Evolutionary conservation across 2,888 invertebrate species (phyloP), one percentile per base, ranked within the genome.

Genomic region (Elegia similella): DNA sequence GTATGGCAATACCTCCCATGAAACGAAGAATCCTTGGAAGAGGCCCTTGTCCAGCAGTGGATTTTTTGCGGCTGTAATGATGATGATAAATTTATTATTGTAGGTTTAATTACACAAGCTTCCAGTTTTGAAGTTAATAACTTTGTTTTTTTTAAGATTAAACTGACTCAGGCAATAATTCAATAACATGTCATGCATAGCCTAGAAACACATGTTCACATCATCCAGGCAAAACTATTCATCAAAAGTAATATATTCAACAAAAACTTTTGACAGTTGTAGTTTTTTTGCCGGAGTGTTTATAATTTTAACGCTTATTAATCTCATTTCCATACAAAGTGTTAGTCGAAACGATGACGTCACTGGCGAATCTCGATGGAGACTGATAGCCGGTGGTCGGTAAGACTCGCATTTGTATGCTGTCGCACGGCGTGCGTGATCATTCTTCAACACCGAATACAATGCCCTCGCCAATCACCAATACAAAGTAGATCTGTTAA

Each of bases 311-410:
- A 80, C 76, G 75, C 75, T 76, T 80, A 77, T 76, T 79, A 75
- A 80, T 64, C 76, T 82, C 64, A 87, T 87, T 86, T 80, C 73
- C 84, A 86, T 87, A 87, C 81, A 86, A 82, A 85, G 80, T 82
- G 84, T 83, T 86, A 78, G 75, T 74, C 78, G 80, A 84, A 82
- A 77, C 73, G 67, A 69, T 72, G 73, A 75, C 69, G 69, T 67
- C 69, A 78, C 79, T 79, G 76, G 73, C 73, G 72, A 69, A 70
- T 72, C 71, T 72, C 67, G 67, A 69, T 42, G 15, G 7, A 30
- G 23, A 13, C 13, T 30, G 44, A 30, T 54, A 29, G 30, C 54
- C 29, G 38, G 34, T 52, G 29, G 42, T 13, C 29, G 13, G 30
- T 32, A 42, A 13, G 16, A 54, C 2, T 15, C 15, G 30, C 29